A percentile compares a stretch with the other conserved stretches of the same genome.
Evolutionary conservation across 2,797 vertebrate genomes (phyloP).

Genomic region (Girardinus metallicus): DNA sequence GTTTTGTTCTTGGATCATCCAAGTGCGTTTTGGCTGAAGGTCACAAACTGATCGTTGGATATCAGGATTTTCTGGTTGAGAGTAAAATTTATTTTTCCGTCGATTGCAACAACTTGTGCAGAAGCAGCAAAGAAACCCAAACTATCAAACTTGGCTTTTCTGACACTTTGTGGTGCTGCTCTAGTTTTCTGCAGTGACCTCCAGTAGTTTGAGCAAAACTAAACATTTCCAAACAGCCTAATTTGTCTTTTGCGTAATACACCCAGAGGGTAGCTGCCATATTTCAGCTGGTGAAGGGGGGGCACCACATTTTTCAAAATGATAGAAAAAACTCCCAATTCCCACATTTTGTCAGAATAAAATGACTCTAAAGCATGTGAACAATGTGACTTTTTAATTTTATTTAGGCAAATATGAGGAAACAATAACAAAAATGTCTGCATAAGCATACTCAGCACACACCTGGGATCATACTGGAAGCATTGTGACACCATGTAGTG

Average conservation of each 20-base stretch:
- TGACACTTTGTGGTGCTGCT: background rate
- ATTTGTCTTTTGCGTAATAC: background rate
- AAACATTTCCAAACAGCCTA: background rate
- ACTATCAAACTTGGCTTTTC: no score
- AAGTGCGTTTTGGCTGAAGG: background rate
- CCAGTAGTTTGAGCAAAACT: background rate
- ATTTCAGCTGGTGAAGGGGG: background rate
- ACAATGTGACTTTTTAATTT: background rate
- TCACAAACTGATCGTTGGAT: no score
- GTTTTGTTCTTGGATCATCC: background rate
- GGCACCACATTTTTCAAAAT: background rate
- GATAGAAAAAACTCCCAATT: background rate
- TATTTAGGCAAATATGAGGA: background rate
- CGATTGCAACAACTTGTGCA: no score
- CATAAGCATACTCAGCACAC: background rate
- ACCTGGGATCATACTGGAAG: background rate
- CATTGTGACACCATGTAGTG: background rate
- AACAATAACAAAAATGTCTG: background rate
- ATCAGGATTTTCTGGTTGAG: no score
- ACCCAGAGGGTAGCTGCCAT: background rate
- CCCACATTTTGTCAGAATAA: background rate
- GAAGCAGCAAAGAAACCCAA: no score
- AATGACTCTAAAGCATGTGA: background rate
- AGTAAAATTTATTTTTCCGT: no score
- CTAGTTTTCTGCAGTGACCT: background rate